phyloP scores from a whole-genome alignment of 2,113 vertebrate species.

The Nicator chloris region DNA sequence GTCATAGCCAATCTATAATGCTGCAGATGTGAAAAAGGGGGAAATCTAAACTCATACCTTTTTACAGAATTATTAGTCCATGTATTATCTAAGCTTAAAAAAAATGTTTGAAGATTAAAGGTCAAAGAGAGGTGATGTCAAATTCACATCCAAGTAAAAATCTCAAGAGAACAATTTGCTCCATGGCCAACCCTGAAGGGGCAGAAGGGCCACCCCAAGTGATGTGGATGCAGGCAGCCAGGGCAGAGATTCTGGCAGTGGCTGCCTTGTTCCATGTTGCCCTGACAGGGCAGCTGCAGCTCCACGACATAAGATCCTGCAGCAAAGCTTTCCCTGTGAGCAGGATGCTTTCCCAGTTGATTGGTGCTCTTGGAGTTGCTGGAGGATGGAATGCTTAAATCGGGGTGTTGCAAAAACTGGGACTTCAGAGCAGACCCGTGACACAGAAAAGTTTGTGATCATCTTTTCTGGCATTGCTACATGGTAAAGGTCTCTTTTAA shows the following conservation, averaged over 20 bases:
- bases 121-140: neutral
- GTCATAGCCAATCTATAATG: neutral
- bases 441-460: slow-evolving; percentile 37
- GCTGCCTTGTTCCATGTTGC: neutral
- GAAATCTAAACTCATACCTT: neutral
- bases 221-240: accelerated
- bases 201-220: neutral
- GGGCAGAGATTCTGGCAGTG: neutral
- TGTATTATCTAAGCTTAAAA: neutral
- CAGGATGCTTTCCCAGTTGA: accelerated
- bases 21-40: neutral
- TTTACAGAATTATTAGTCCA: neutral
- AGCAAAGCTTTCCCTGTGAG: neutral
- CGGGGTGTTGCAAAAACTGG: neutral
- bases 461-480: slow-evolving; percentile 3
- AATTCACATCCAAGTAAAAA: neutral
- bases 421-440: slow-evolving; percentile 2
- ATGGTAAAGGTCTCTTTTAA: slow-evolving; percentile 6
- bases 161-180: neutral
- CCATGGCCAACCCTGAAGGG: accelerated
- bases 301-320: neutral
- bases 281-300: neutral
- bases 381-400: neutral
- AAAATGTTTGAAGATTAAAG: neutral
- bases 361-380: neutral